Evolutionary conservation across 2,797 vertebrate species (phyloP).

Genomic region (Brotula barbata): DNA sequence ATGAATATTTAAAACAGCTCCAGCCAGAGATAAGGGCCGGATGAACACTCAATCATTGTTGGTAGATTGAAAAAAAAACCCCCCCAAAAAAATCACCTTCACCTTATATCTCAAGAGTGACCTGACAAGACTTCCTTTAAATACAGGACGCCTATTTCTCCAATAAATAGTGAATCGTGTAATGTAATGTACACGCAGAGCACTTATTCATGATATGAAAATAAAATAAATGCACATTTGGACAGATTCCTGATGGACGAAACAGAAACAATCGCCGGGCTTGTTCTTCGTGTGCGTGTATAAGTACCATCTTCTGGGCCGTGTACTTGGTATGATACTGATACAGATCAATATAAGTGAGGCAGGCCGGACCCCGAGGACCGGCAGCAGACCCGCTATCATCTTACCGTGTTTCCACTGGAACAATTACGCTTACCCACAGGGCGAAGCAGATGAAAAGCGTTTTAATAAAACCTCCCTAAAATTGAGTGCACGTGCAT

Average conservation of each 20-base stretch:
- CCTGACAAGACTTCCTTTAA: constrained; percentile 4
- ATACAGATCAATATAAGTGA: background rate
- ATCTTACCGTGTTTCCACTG: constrained; percentile 28
- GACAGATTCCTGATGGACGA: no score
- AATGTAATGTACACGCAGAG: no score
- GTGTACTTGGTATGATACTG: background rate
- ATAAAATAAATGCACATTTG: no score
- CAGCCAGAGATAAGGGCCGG: background rate
- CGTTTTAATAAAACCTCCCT: constrained; percentile 27
- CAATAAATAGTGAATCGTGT: background rate
- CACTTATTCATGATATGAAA: no score
- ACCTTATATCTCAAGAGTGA: background rate
- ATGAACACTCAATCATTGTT: no score
- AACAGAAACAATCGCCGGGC: background rate
- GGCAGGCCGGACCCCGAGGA: constrained; percentile 2
- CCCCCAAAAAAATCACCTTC: no score
- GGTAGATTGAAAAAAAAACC: no score
- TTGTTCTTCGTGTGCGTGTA: background rate
- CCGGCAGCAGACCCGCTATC: background rate
- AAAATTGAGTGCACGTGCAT: constrained; percentile 1
- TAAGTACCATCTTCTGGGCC: background rate
- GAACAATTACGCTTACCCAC: constrained; percentile 27
- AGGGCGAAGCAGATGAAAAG: constrained; percentile 28
- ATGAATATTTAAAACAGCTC: background rate
- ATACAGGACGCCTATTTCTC: background rate